phyloP scores from a whole-genome alignment of 2,797 vertebrate species.

The Crenichthys baileyi region DNA sequence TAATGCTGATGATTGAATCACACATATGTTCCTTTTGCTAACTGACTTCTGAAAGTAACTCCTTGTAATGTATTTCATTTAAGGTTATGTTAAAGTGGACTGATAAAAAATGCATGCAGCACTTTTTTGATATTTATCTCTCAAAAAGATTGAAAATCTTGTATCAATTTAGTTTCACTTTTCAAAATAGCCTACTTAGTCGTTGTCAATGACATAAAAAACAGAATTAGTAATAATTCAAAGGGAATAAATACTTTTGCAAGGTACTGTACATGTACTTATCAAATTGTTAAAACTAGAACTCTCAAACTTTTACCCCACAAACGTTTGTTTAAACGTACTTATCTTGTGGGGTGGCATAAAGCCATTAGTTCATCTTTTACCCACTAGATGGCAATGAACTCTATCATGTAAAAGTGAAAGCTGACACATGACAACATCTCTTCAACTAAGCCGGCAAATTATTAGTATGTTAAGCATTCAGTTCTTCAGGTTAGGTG shows the following conservation, averaged over 20 bases:
- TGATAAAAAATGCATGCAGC: neutral
- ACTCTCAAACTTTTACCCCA: neutral
- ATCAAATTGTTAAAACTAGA: neutral
- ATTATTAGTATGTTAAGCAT: constrained; percentile 29
- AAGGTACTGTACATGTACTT: neutral
- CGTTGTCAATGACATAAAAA: neutral
- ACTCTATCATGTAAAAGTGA: constrained; percentile 32
- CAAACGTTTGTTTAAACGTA: neutral
- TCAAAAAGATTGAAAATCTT: neutral
- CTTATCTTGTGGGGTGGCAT: neutral
- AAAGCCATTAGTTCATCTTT: neutral
- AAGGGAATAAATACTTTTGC: neutral
- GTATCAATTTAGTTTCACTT: neutral
- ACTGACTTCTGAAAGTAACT: neutral
- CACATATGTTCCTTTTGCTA: neutral
- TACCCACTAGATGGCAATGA: constrained; percentile 74
- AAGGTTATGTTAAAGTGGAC: neutral
- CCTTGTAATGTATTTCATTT: neutral
- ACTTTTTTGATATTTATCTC: neutral
- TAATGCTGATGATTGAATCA: neutral
- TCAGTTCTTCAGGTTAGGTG: constrained; percentile 19
- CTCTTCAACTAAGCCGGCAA: constrained; percentile 20
- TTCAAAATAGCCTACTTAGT: neutral
- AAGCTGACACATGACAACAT: constrained; percentile 1
- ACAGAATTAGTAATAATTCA: neutral